phyloP scores from a whole-genome alignment of 2,888 invertebrate genomes.

The Plagiodera versicolora region DNA sequence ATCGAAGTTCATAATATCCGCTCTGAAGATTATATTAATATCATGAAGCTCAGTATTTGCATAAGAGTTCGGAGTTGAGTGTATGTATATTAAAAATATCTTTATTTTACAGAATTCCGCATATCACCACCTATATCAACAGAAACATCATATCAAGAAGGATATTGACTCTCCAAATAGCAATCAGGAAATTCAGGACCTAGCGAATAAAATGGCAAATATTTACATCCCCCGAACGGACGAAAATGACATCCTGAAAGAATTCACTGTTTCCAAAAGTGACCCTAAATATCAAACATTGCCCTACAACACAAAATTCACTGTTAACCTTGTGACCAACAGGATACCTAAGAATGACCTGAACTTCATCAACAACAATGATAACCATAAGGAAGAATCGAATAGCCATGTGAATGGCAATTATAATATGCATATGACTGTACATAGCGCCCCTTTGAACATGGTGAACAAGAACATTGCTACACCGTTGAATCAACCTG shows the following conservation, averaged over 20 bases:
- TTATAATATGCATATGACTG: slow-evolving; percentile 57
- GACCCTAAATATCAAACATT: slow-evolving; percentile 91
- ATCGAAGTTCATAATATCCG: no score
- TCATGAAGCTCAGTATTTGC: no score
- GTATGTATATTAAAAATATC: not conserved
- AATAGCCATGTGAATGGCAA: slow-evolving; percentile 50
- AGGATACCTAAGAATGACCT: slow-evolving; percentile 42
- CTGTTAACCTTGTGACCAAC: slow-evolving; percentile 60
- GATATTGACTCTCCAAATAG: slow-evolving; percentile 43
- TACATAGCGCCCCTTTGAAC: slow-evolving; percentile 60
- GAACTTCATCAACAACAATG: slow-evolving; percentile 37
- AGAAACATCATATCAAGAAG: slow-evolving; percentile 49
- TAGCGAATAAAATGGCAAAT: slow-evolving; percentile 44
- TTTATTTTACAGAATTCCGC: slow-evolving; percentile 47
- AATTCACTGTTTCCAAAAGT: slow-evolving; percentile 78
- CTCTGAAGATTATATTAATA: no score
- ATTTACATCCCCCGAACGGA: slow-evolving; percentile 30
- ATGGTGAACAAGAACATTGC: slow-evolving; percentile 68
- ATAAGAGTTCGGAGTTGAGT: not conserved
- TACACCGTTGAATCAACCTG: slow-evolving; percentile 64
- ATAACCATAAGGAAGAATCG: slow-evolving; percentile 43
- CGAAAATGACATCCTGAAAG: slow-evolving; percentile 60
- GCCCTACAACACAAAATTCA: slow-evolving; percentile 87
- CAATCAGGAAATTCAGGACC: slow-evolving; percentile 41
- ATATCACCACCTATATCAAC: slow-evolving; percentile 53